These are phyloP conservation scores for Acyrthosiphon pisum DNA, from an alignment of 1,140 invertebrate species.

Conservation along the genomic window DNA sequence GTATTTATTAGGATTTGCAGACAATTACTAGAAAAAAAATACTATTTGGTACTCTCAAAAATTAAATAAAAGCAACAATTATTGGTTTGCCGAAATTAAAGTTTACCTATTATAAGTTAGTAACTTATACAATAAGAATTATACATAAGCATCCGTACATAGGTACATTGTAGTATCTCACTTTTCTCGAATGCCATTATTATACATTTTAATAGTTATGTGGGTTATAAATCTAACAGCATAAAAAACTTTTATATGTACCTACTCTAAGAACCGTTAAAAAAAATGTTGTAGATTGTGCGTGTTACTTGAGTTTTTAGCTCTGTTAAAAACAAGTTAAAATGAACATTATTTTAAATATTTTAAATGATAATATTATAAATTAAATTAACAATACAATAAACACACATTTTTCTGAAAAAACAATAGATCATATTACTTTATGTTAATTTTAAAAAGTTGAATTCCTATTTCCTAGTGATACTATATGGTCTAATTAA, in stretches of 20 bases:
- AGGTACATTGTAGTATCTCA: background rate
- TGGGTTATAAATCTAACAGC: background rate
- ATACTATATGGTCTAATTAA: background rate
- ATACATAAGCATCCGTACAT: too few species aligned
- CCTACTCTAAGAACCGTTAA: background rate
- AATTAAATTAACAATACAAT: background rate
- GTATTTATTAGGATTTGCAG: background rate
- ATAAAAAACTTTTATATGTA: background rate
- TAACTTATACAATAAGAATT: background rate
- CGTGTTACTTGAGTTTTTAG: background rate
- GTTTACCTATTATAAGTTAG: background rate
- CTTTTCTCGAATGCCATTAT: background rate
- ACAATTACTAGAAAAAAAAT: background rate
- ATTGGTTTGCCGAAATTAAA: background rate
- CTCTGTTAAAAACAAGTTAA: background rate
- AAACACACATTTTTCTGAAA: background rate
- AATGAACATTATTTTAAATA: background rate
- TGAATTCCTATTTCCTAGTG: background rate
- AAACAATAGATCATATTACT: background rate
- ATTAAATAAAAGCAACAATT: background rate
- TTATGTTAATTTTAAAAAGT: background rate
- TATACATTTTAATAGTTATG: background rate
- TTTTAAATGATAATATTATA: background rate
- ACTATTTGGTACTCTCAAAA: background rate
- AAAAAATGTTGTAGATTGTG: background rate